Conservation (phyloP, 1,140 invertebrate genomes). For the Musca vetustissima region DNA sequence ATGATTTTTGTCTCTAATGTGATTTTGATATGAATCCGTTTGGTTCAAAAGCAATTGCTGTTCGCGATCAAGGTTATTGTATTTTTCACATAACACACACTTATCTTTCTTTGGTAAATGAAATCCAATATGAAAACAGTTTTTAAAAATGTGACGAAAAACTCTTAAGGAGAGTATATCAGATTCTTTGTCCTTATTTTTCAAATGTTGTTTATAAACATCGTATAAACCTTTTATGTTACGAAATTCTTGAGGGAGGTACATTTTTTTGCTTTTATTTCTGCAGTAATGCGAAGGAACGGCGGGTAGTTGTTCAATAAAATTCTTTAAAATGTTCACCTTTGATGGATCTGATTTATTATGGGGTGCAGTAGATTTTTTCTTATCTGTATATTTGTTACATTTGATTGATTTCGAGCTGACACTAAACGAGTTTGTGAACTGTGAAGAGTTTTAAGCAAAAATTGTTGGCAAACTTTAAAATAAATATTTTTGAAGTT, state of each 20-base stretch:
- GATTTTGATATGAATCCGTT: constrained; percentile 14
- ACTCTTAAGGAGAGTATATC: constrained; percentile 21
- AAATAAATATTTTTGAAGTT: constrained; percentile 19
- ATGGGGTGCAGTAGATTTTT: constrained; percentile 5
- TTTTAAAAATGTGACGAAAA: constrained; percentile 27
- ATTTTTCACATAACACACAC: constrained; percentile 27
- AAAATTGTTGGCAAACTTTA: constrained; percentile 26
- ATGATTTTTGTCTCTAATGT: constrained; percentile 16
- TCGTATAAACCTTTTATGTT: constrained; percentile 13
- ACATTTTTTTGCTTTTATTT: constrained; percentile 26
- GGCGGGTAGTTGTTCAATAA: constrained; percentile 28
- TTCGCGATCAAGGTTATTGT: constrained; percentile 23
- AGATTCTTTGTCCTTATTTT: constrained; percentile 14
- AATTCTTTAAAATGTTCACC: constrained; percentile 11
- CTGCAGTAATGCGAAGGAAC: constrained; percentile 29
- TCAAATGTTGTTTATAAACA: constrained; percentile 21
- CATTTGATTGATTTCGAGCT: constrained; percentile 14
- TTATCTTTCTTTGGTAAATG: constrained; percentile 30
- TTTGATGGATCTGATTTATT: constrained; percentile 25
- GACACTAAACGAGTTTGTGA: constrained; percentile 8
- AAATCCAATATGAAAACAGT: constrained; percentile 28
- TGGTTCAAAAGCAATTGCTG: not conserved
- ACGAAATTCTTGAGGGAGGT: constrained; percentile 24
- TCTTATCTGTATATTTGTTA: constrained; percentile 16
- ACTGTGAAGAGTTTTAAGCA: not conserved